A percentile compares a stretch with the other conserved stretches of the same genome.
Evolutionary conservation across 2,888 invertebrate genomes (phyloP).

Genomic region (Eupithecia subumbrata): DNA sequence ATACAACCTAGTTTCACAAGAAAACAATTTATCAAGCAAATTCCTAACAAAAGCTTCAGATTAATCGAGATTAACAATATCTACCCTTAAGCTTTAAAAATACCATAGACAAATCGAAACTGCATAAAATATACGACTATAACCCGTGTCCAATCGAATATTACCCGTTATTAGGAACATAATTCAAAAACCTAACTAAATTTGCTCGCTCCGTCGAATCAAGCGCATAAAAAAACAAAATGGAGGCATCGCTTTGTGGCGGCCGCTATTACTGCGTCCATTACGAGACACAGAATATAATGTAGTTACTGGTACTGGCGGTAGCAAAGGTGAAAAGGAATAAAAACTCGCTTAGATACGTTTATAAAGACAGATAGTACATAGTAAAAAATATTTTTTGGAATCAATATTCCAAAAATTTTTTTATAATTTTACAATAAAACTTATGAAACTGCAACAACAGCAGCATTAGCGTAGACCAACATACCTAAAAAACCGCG

Average conservation of each 20-base stretch:
- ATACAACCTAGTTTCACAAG: no score
- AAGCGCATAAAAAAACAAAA: slow-evolving; percentile 52
- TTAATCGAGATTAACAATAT: background rate
- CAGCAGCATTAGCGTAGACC: no score
- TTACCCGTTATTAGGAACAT: slow-evolving; percentile 23
- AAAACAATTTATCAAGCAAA: no score
- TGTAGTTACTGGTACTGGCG: slow-evolving; percentile 18
- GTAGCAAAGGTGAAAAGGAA: slow-evolving; percentile 27
- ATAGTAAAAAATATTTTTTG: no score
- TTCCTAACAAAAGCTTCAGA: no score
- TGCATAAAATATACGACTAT: slow-evolving; percentile 9
- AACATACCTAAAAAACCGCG: no score
- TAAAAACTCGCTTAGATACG: slow-evolving; percentile 6
- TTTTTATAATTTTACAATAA: no score
- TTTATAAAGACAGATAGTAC: background rate
- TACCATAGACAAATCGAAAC: slow-evolving; percentile 5
- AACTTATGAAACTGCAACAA: no score
- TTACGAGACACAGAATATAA: slow-evolving; percentile 55
- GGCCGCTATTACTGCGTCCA: slow-evolving; percentile 75
- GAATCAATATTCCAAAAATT: no score
- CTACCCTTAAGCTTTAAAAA: background rate
- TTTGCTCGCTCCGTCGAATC: slow-evolving; percentile 55
- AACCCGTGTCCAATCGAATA: slow-evolving; percentile 21
- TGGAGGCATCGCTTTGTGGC: slow-evolving; percentile 63
- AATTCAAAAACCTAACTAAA: slow-evolving; percentile 54